These are phyloP conservation scores for Clytia hemisphaerica DNA, from an alignment of 30 jellyfish, hydroid and myxozoan species.

Conservation along the genomic window DNA sequence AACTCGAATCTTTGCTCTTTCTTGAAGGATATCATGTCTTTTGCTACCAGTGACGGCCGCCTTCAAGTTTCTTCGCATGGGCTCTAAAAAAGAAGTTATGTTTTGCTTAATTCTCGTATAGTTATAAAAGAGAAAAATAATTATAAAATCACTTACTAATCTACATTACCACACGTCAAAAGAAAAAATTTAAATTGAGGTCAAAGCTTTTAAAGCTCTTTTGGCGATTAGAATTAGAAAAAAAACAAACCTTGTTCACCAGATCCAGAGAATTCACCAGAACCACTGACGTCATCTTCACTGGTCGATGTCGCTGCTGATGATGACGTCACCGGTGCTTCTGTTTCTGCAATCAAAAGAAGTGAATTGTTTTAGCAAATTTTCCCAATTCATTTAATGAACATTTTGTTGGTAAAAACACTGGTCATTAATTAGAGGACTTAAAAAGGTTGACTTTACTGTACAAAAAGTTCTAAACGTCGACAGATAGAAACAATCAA, in stretches of 20 bases:
- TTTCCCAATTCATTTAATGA: background rate
- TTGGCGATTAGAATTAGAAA: background rate
- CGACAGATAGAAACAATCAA: too few relatives aligned
- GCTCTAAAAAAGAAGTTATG: background rate
- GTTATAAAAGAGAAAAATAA: too few relatives aligned
- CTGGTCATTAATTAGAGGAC: too few relatives aligned
- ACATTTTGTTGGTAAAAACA: background rate
- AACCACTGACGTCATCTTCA: background rate
- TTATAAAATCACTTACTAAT: too few relatives aligned
- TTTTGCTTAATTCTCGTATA: too few relatives aligned
- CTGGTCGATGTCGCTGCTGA: background rate
- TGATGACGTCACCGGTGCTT: constrained; percentile 4
- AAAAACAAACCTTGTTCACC: constrained; percentile 31
- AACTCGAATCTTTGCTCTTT: background rate
- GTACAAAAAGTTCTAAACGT: too few relatives aligned
- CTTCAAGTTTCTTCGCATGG: background rate
- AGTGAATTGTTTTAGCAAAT: background rate
- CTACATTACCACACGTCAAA: too few relatives aligned
- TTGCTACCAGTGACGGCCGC: background rate
- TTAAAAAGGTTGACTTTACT: too few relatives aligned
- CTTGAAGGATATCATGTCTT: background rate
- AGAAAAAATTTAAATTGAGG: too few relatives aligned
- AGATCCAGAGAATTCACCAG: constrained; percentile 44
- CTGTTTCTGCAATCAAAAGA: background rate
- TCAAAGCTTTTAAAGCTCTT: too few relatives aligned